These are phyloP conservation scores for Dynastes tityus DNA, from an alignment of 2,888 invertebrate genomes.

Conservation along the genomic window DNA sequence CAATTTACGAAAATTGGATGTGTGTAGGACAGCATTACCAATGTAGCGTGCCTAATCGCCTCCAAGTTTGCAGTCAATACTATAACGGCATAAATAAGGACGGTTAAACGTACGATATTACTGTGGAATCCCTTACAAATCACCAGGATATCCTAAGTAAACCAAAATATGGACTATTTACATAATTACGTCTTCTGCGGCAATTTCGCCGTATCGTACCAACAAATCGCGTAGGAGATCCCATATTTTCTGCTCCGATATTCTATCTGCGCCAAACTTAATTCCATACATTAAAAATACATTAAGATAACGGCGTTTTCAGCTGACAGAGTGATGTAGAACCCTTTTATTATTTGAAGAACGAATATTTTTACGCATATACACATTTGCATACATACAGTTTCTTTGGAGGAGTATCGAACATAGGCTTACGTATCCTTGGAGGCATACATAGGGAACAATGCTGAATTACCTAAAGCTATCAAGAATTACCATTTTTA, in stretches of 20 bases:
- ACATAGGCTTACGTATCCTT: no score
- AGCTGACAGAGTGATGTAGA: conserved; percentile 20
- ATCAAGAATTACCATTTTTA: no score
- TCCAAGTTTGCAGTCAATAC: no score
- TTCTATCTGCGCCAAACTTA: conserved; percentile 16
- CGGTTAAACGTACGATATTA: no score
- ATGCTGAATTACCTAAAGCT: no score
- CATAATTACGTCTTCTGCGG: neutral
- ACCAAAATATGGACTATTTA: neutral
- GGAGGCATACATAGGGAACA: no score
- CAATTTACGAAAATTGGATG: no score
- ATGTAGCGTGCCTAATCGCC: no score
- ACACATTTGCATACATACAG: neutral
- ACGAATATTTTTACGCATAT: neutral
- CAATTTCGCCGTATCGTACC: conserved; percentile 10
- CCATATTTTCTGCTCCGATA: conserved; percentile 1
- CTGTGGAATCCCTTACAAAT: neutral
- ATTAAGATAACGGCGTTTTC: conserved; percentile 34
- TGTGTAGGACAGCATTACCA: no score
- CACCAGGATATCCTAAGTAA: neutral
- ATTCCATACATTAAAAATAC: conserved; percentile 35
- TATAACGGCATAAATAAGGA: no score
- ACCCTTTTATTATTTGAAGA: conserved; percentile 12
- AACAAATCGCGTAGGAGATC: neutral
- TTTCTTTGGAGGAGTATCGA: no score